Evolutionary conservation across 2,113 vertebrate species (phyloP), one percentile per base, ranked within the genome.

Genomic region (Macquaria australasica): DNA sequence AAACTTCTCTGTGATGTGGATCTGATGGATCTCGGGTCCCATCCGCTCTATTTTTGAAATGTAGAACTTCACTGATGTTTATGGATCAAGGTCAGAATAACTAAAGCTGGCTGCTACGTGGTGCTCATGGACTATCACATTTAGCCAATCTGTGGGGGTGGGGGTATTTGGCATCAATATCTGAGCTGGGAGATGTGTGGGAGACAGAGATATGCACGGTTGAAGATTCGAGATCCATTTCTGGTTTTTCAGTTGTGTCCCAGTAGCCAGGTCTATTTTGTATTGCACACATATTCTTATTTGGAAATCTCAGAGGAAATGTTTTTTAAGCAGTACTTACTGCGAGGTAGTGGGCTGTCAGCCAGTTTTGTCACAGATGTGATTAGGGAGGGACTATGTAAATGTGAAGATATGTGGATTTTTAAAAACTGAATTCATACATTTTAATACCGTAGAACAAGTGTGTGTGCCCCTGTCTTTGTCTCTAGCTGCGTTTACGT

Each of bases 21-120:
- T 85, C 12, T 56, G 70, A 39, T 34, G 60, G 31, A 39, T 79
- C 20, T 56, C n/a, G 71, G 84, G 59, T 84, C 50, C 23, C 6
- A 14, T 70, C 69, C 41, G 43, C 43, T 76, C 89, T 91, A 85
- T 88, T 88, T 94, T 84, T 63, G 21, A 89, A 89, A 91, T 89
- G 77, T 73, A 78, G 80, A 91, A 69, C 79, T 86, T 85, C 34
- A 77, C 75, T 88, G 77, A 88, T 86, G 80, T 93, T 87, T 88
- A 48, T 70, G 80, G 79, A 91, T 92, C 79, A 67, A 78, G 86
- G 87, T 90, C 73, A 92, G 78, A 75, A 68, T 83, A 64, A 73
- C 56, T 66, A 62, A 90, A 79, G 66, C 78, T 55, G 73, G 68
- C 62, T 80, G 77, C 66, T 67, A 73, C 79, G 71, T 84, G 77